Conservation (phyloP, 2,113 vertebrate genomes). For the Pelecanus crispus region DNA sequence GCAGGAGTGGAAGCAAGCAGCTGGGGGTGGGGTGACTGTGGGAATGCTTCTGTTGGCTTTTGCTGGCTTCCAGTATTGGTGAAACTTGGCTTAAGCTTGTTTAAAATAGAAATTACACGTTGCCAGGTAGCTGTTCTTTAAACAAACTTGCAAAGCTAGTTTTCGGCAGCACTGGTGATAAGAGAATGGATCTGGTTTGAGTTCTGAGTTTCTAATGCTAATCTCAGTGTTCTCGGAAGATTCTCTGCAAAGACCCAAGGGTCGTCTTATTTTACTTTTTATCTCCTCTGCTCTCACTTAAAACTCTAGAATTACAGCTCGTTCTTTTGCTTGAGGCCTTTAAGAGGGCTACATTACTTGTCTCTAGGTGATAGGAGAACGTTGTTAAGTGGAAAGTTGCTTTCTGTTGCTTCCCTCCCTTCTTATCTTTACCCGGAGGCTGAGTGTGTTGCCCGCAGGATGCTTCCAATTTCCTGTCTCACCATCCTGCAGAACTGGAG, state of each 20-base stretch:
- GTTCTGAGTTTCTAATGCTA: background rate
- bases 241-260: background rate
- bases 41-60: background rate
- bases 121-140: background rate
- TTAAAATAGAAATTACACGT: background rate
- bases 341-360: background rate
- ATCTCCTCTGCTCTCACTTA: background rate
- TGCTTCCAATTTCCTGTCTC: background rate
- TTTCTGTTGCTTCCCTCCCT: background rate
- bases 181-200: background rate
- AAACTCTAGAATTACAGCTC: background rate
- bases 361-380: background rate
- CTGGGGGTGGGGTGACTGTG: background rate
- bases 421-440: background rate
- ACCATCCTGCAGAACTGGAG: background rate
- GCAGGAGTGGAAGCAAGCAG: background rate
- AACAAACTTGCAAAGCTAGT: background rate
- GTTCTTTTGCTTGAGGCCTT: background rate
- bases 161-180: background rate
- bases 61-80: background rate
- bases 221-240: background rate
- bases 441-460: background rate
- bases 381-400: background rate
- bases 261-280: background rate
- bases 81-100: background rate